Evolutionary conservation across 2,113 vertebrate genomes (phyloP).

Genomic region (Eulacestoma nigropectus): DNA sequence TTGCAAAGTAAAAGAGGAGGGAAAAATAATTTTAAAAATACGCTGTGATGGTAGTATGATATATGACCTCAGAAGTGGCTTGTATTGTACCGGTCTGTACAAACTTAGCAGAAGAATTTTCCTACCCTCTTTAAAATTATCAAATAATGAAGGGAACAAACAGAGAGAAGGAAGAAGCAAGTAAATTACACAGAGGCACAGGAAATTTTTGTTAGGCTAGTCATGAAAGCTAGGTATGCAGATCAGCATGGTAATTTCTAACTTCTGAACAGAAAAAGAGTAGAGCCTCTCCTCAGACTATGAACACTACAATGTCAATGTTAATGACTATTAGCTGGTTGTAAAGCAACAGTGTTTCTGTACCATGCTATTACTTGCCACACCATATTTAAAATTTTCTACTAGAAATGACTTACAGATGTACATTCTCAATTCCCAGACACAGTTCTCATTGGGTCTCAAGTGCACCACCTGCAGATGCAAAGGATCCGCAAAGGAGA

Average conservation of each 20-base stretch:
- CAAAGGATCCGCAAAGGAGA: neutral
- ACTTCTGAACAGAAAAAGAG: neutral
- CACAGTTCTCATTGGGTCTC: neutral
- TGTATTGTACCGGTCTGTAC: neutral
- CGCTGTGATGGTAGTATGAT: neutral
- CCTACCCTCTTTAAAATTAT: neutral
- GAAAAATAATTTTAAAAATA: neutral
- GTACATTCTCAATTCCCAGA: neutral
- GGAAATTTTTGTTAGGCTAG: neutral
- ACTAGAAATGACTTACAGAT: neutral
- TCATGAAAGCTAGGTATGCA: neutral
- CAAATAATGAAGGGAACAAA: neutral
- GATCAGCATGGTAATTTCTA: neutral
- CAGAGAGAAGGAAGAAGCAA: neutral
- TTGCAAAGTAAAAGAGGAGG: neutral
- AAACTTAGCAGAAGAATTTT: neutral
- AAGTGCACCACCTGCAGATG: neutral
- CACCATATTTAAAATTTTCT: neutral
- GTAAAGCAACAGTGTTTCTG: neutral
- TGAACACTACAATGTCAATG: neutral
- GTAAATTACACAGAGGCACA: neutral
- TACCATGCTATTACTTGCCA: neutral
- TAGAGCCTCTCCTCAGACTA: neutral
- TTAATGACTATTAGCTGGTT: neutral
- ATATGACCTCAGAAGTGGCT: neutral